Percentiles rank a stretch among this genome's conserved stretches.
phyloP scores from a whole-genome alignment of 2,113 vertebrate species.

The Theristicus caerulescens region DNA sequence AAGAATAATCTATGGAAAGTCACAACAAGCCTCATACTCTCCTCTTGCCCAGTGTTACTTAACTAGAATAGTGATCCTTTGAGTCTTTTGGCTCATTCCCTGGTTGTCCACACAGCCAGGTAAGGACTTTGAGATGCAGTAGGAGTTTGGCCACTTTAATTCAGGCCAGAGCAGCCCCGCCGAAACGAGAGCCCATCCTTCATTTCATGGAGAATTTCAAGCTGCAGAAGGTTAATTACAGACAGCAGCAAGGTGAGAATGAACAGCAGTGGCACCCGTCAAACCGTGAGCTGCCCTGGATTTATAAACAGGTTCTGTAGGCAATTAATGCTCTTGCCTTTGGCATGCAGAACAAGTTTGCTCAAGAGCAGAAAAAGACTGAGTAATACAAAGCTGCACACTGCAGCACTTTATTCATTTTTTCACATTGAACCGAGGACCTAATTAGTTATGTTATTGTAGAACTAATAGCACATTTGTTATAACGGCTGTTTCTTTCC shows the following conservation, averaged over 20 bases:
- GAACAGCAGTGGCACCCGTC: not conserved
- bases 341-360: slow-evolving; percentile 3
- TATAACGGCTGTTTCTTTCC: not conserved
- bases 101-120: not conserved
- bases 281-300: not conserved
- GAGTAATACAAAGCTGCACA: slow-evolving; percentile 3
- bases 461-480: slow-evolving; percentile 48
- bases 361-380: slow-evolving; percentile 18
- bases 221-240: not conserved
- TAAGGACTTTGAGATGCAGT: not conserved
- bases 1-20: not conserved
- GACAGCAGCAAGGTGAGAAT: slow-evolving; percentile 16
- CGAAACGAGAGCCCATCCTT: not conserved
- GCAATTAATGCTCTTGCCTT: slow-evolving; percentile 22
- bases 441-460: slow-evolving; percentile 23
- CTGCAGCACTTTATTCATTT: not conserved
- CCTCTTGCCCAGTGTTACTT: not conserved
- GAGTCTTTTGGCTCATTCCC: not conserved
- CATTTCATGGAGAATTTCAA: slow-evolving; percentile 10
- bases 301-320: slow-evolving; percentile 37
- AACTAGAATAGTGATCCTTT: not conserved
- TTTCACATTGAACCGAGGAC: not conserved
- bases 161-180: not conserved
- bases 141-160: not conserved
- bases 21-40: not conserved